Conservation (phyloP, 1,140 invertebrate genomes). For the Anastatus disparis region DNA sequence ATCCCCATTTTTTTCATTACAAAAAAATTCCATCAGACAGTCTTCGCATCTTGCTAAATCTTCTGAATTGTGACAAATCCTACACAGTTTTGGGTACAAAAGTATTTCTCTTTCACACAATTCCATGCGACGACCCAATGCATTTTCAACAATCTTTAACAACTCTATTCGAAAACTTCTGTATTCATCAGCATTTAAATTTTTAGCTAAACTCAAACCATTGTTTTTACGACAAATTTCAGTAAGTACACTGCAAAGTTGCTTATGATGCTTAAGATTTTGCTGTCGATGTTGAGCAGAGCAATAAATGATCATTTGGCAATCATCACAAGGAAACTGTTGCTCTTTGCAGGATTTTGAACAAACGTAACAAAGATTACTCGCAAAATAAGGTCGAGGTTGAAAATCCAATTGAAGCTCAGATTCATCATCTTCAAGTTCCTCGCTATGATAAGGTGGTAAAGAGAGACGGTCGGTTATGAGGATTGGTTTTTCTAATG, state of each 20-base stretch:
- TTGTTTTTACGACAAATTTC: conserved; percentile 47
- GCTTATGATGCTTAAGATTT: conserved; percentile 61
- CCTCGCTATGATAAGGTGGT: conserved; percentile 2
- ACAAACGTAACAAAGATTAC: conserved; percentile 63
- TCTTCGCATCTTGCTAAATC: conserved; percentile 67
- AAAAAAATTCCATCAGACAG: conserved; percentile 69
- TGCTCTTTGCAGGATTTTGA: conserved; percentile 44
- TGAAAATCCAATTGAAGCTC: conserved; percentile 54
- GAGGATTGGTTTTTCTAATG: not conserved
- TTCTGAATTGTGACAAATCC: conserved; percentile 63
- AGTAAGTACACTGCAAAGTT: conserved; percentile 60
- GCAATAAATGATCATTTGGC: conserved; percentile 70
- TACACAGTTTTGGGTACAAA: conserved; percentile 74
- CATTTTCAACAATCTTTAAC: conserved; percentile 70
- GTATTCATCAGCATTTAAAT: conserved; percentile 70
- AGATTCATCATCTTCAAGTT: conserved; percentile 47
- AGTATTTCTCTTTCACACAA: conserved; percentile 76
- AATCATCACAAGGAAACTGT: conserved; percentile 59
- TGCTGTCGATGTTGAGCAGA: conserved; percentile 61
- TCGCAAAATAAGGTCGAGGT: conserved; percentile 54
- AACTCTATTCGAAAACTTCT: conserved; percentile 71
- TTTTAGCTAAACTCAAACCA: conserved; percentile 66
- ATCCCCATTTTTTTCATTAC: conserved; percentile 42
- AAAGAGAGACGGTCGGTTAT: conserved; percentile 12
- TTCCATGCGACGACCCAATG: conserved; percentile 69